Evolutionary conservation across 2,888 invertebrate species (phyloP), one percentile per base, ranked within the genome.

Genomic region (Xestia rhomboidea): DNA sequence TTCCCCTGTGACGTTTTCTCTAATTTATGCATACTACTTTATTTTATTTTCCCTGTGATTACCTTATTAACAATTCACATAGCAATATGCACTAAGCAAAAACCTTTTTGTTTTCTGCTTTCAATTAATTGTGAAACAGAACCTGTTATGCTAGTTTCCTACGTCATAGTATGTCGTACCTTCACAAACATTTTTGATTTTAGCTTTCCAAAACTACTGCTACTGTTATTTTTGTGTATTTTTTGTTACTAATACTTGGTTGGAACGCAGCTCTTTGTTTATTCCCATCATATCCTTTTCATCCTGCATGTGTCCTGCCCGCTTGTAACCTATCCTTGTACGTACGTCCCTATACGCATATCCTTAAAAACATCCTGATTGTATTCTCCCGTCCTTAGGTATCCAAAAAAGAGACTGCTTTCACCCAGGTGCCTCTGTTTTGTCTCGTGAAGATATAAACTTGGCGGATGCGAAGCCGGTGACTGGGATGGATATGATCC

Each of bases 391-490:
- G 74, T 90, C 93, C 94, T 64, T 96, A 97, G 97, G 97, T 95
- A 96, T 97, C 96, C 97, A 96, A 93, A 97, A 97, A 95, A 94
- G 99, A 97, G 98, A 98, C 97, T 99, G 99, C 97, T 99, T 99
- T 97, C 99, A 99, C 97, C 98, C 99, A 94, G 99, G 99, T 91
- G 97, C 98, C 68, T 98, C 98, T 91, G 97, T 97, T 93, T 95
- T 98, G 90, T 97, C 97, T 85, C 96, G 97, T 92, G 98, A 98
- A 92, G 97, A 97, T 94, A 96, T 98, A 82, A 97, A 97, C 91
- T 91, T 98, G 89, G 97, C 96, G 51, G 97, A 97, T 91, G 95
- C 97, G 63, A 96, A 96, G 90, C 96, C 97, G 70, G 97, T 99
- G 81, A 97, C 98, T 15, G 97, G 98, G 84, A 90, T 96, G 89